Conservation (phyloP, 2,797 vertebrate species). For the Molossus alvarezi region DNA sequence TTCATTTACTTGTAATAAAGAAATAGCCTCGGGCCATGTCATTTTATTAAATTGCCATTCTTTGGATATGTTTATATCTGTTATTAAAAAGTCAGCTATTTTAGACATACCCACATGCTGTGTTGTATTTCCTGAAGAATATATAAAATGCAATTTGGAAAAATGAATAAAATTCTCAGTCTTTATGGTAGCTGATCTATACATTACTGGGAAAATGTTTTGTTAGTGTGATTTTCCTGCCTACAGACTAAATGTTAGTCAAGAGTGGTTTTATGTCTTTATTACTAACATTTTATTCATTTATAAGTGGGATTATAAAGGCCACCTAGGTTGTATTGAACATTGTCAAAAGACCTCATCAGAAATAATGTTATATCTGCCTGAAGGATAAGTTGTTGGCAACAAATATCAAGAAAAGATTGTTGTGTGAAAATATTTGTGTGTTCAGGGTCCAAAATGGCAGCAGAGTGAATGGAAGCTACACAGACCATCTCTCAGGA, state of each 20-base stretch:
- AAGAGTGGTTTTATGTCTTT: constrained; percentile 8
- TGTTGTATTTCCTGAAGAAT: constrained; percentile 76
- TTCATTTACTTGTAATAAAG: constrained; percentile 50
- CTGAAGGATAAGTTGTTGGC: constrained; percentile 59
- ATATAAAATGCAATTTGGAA: constrained; percentile 71
- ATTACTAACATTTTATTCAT: constrained; percentile 52
- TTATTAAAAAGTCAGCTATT: constrained; percentile 50
- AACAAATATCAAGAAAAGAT: neutral
- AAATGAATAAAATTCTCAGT: constrained; percentile 81
- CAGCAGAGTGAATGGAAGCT: too few species aligned
- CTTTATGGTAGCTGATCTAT: constrained; percentile 41
- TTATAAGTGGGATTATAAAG: constrained; percentile 67
- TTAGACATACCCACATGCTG: constrained; percentile 59
- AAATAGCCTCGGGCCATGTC: constrained; percentile 62
- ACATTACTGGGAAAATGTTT: constrained; percentile 32
- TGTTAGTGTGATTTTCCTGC: neutral
- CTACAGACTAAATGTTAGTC: constrained; percentile 38
- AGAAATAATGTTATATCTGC: constrained; percentile 45
- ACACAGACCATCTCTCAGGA: too few species aligned
- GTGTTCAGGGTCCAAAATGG: neutral
- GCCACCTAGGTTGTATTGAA: neutral
- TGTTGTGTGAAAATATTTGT: neutral
- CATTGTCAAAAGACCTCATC: constrained; percentile 36
- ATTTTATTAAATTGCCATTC: constrained; percentile 72
- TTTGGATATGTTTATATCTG: constrained; percentile 75